Conservation (phyloP, 2,113 vertebrate genomes). For the Eurystomus gularis region DNA sequence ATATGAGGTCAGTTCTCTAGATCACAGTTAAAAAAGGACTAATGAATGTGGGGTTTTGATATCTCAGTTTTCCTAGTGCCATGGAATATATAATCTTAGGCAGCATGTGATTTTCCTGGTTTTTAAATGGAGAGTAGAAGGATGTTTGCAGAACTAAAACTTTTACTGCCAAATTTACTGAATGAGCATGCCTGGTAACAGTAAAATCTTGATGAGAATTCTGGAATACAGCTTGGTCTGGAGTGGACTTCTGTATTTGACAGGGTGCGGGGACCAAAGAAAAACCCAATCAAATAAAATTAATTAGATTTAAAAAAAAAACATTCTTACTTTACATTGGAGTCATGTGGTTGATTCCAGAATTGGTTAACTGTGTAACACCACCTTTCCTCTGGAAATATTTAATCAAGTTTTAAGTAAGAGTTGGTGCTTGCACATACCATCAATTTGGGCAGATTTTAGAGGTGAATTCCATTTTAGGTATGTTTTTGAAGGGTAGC, state of each 20-base stretch:
- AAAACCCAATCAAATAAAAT: not conserved
- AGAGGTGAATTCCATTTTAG: not conserved
- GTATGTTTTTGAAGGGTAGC: not conserved
- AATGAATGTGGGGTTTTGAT: not conserved
- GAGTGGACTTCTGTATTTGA: accelerated
- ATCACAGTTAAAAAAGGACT: not conserved
- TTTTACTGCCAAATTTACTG: not conserved
- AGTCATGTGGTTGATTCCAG: not conserved
- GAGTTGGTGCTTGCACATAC: not conserved
- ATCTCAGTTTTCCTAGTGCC: not conserved
- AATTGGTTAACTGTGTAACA: not conserved
- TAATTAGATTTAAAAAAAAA: not conserved
- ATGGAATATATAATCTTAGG: not conserved
- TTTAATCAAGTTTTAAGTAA: not conserved
- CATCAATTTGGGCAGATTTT: not conserved
- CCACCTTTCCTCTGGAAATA: not conserved
- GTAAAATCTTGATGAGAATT: not conserved
- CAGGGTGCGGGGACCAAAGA: not conserved
- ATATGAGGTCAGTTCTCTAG: not conserved
- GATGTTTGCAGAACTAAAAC: not conserved
- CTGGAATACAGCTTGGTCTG: not conserved
- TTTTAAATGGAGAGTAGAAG: not conserved
- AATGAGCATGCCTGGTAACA: not conserved
- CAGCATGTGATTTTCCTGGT: not conserved
- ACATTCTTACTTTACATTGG: accelerated